Evolutionary conservation across 2,113 vertebrate genomes (phyloP), one percentile per base, ranked within the genome.

Genomic region (Glaucomys volans): DNA sequence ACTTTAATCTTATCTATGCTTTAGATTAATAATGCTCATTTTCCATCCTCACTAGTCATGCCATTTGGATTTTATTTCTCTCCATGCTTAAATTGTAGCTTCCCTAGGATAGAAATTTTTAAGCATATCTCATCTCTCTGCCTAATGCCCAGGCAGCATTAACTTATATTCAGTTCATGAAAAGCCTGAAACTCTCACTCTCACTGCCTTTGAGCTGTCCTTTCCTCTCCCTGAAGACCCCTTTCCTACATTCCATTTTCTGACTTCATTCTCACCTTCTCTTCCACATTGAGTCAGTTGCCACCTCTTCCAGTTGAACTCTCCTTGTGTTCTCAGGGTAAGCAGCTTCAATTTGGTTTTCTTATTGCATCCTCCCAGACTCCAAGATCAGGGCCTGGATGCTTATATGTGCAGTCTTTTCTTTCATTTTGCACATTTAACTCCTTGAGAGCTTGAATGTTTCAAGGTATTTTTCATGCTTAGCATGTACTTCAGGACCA

Each of bases 191-290:
- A 24, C 12, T 13, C 4, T 77, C 35, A 8, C 12, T 52, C 5
- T 24, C 28, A 16, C 17, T 32, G 24, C 2, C 66, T 5, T 16
- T 35, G 8, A 84, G 35, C 24, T 6, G 4, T 0, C 0, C 13
- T 12, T 66, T 35, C 67, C 75, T 54, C 20, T 52, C 18, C 26
- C 17, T 32, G 8, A 16, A 4, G 12, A 37, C 1, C 8, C 20
- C 18, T 84, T 71, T 24, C 52, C 5, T 13, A 17, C 8, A 10
- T 17, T 12, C 2, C 14, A 2, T 44, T 54, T 69, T 0, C 28
- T 35, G 32, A 17, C 35, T 35, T 44, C 42, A 12, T 4, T 16
- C 8, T 83, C 9, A 5, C 5, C 8, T 44, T 79, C 69, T 28
- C 16, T 44, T 66, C 16, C 26, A 24, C 82, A 30, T 0, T 3